Evolutionary conservation across 2,888 invertebrate genomes (phyloP), one percentile per base, ranked within the genome.

Genomic region (Masnerella sp.): DNA sequence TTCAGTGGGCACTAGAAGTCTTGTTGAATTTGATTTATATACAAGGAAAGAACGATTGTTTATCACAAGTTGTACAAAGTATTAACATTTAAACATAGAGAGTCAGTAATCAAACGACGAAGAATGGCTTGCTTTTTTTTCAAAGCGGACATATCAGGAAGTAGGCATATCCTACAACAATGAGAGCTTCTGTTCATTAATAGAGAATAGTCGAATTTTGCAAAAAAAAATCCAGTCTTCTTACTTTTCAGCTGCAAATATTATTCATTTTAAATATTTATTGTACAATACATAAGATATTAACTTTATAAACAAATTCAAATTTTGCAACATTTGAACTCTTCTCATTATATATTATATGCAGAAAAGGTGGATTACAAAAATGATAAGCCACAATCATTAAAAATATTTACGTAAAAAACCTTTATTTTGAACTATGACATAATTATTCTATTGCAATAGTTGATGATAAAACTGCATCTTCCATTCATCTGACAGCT

Each of bases 381-480:
- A 36, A 36, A 54, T 15, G 15, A 59, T 71, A 52, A 40, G 45
- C 47, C 32, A n/a, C 22, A 28, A 32, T 20, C 30, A 28, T 11
- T 34, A 15, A 38, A 17, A 42, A n/a, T 20, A 20, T n/a, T 83
- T 81, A 83, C n/a, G n/a, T n/a, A n/a, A n/a, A n/a, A n/a, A n/a
- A n/a, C n/a, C n/a, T 83, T 82, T 84, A 85, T 85, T 84, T 84
- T 81, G 80, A 81, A 78, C 75, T 73, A 79, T 81, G 81, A 77
- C 75, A 15, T 5, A 75, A 74, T 68, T 77, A 78, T 76, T 78
- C 75, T 69, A 77, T 36, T 32, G 34, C 22, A 54, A 54, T 34
- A 40, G 40, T 42, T 11, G 20, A 36, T 9, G 38, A 58, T 52
- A 32, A 74, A 77, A 83, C 83, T 79, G 78, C 81, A 77, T 83